Base-by-base conservation (phyloP, 2,113 vertebrate species). In the Nothobranchius furzeri region DNA sequence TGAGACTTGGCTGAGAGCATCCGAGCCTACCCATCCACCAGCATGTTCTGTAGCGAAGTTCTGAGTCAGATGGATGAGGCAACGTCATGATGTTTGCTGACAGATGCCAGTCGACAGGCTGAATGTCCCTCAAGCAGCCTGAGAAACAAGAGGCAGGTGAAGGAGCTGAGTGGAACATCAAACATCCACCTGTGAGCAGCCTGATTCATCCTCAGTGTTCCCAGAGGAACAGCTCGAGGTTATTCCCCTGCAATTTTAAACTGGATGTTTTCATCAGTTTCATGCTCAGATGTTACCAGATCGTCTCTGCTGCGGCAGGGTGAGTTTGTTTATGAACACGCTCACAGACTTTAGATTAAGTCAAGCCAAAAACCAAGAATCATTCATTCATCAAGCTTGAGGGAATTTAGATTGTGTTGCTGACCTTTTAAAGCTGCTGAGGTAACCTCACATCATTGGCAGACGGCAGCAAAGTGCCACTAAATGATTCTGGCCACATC, bases 401-500 rank as follows among this genome's bases (percentile, higher is more conserved):
- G 55, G 30, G 58, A 64, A 61, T 66, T 55, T 74, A 14, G 60
- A 42, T 52, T n/a, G 35, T 40, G 51, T 79, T 53, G 13, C 48
- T 49, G 59, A 55, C 48, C 24, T 48, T 51, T 57, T 42, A 75
- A 57, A 40, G 61, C 65, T 36, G 63, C 49, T 15, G 36, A 73
- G 60, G 57, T 52, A 68, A 72, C 64, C 73, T 76, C 0, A 2
- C 70, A 43, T 67, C 60, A 58, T 64, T 74, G 80, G 82, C 80
- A 83, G 79, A 87, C 83, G 81, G 75, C 58, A 14, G 64, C 24
- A 30, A 81, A 79, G 74, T 62, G 68, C 75, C 78, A 82, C 30
- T 85, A 70, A 82, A 67, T 57, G 78, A 84, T 81, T 80, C 70
- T 87, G 85, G 83, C 80, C 69, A 52, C 60, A 48, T 55, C 81